Evolutionary conservation across 2,888 invertebrate species (phyloP).

Genomic region (Dendrolimus pini): DNA sequence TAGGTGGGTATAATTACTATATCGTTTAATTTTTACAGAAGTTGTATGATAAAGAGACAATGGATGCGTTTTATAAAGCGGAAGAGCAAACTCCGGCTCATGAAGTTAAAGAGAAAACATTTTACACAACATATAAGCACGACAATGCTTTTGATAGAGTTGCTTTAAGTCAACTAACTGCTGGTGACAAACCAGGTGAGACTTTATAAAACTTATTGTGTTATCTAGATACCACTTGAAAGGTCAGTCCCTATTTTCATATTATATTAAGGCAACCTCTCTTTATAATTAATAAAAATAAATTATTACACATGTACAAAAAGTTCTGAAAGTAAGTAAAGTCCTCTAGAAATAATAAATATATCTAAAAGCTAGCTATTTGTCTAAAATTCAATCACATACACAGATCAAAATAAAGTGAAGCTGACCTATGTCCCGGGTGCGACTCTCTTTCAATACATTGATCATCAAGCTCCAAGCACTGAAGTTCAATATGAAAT

Average conservation of each 20-base stretch:
- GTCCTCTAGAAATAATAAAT: too few relatives aligned
- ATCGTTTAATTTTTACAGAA: constrained; percentile 30
- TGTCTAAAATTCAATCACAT: too few relatives aligned
- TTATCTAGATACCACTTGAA: too few relatives aligned
- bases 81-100: constrained; percentile 43
- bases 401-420: constrained; percentile 45
- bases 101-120: constrained; percentile 27
- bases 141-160: constrained; percentile 57
- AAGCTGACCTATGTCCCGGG: constrained; percentile 54
- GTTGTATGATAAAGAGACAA: constrained; percentile 50
- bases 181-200: constrained; percentile 49
- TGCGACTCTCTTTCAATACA: constrained; percentile 43
- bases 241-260: too few relatives aligned
- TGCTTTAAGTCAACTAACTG: constrained; percentile 57
- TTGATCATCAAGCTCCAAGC: constrained; percentile 29
- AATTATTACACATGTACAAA: too few relatives aligned
- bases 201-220: not conserved
- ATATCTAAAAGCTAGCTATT: too few relatives aligned
- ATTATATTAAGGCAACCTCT: too few relatives aligned
- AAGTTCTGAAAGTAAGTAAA: too few relatives aligned
- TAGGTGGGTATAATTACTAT: too few relatives aligned
- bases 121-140: constrained; percentile 40
- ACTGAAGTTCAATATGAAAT: constrained; percentile 45
- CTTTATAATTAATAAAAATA: too few relatives aligned
- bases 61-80: constrained; percentile 47